phyloP scores from a whole-genome alignment of 2,113 vertebrate species.

The Oncorhynchus gorbuscha region DNA sequence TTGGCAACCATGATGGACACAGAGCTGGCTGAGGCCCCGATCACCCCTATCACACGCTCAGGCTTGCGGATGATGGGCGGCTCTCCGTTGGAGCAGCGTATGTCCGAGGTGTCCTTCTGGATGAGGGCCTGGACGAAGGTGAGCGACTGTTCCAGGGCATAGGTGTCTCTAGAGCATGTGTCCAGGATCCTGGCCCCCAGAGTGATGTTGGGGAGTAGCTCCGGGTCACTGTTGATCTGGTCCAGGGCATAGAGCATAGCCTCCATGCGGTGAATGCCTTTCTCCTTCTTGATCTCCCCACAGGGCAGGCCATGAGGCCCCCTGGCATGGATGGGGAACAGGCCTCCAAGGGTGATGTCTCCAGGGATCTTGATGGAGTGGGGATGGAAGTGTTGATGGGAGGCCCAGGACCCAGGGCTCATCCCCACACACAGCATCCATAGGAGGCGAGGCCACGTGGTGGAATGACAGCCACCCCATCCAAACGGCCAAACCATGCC shows the following conservation, averaged over 20 bases:
- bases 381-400: slow-evolving; percentile 73
- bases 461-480: slow-evolving; percentile 24
- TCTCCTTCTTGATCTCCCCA: slow-evolving; percentile 87
- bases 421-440: slow-evolving; percentile 51
- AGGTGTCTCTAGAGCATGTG: slow-evolving; percentile 88
- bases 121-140: slow-evolving; percentile 89
- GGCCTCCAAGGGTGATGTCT: slow-evolving; percentile 85
- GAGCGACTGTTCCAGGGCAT: slow-evolving; percentile 88
- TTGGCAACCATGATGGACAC: slow-evolving; percentile 93
- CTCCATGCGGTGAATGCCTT: slow-evolving; percentile 88
- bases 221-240: slow-evolving; percentile 82
- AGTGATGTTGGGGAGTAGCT: slow-evolving; percentile 84
- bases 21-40: slow-evolving; percentile 87
- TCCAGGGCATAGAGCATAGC: slow-evolving; percentile 92
- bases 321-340: slow-evolving; percentile 87
- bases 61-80: slow-evolving; percentile 79
- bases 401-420: slow-evolving; percentile 26
- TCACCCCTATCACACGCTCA: slow-evolving; percentile 84
- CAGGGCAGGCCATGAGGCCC: slow-evolving; percentile 82
- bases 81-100: slow-evolving; percentile 79
- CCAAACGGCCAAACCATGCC: slow-evolving; percentile 6
- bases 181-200: slow-evolving; percentile 86
- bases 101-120: slow-evolving; percentile 77
- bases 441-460: slow-evolving; percentile 45
- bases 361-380: slow-evolving; percentile 85